A percentile compares a stretch with the other conserved stretches of the same genome.
Conservation (phyloP, 2,797 vertebrate genomes). For the Enteromius treurensis region DNA sequence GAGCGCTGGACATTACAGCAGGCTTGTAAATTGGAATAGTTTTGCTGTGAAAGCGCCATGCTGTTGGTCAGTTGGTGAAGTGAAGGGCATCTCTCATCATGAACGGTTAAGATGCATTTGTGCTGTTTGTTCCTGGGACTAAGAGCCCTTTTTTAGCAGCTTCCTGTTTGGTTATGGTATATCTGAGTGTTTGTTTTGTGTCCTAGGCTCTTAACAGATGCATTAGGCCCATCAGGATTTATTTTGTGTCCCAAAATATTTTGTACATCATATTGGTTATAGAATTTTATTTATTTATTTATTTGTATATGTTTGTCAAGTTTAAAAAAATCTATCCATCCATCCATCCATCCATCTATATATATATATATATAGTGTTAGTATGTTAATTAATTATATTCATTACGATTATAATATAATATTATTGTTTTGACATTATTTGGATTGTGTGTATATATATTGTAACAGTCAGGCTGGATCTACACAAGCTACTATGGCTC, state of each 20-base stretch:
- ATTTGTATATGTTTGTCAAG: no score
- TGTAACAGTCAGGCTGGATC: no score
- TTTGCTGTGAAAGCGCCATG: constrained; percentile 21
- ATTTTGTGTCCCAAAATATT: not conserved
- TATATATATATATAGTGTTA: not conserved
- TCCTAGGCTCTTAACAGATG: not conserved
- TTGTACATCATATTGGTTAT: not conserved
- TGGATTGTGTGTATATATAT: not conserved
- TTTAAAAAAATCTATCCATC: no score
- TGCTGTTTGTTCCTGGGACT: constrained; percentile 21
- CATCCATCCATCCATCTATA: no score
- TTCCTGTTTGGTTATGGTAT: constrained; percentile 22
- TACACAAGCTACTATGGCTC: not conserved
- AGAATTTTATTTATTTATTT: no score
- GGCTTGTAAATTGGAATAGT: constrained; percentile 10
- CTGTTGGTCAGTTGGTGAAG: constrained; percentile 12
- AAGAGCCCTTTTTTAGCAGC: not conserved
- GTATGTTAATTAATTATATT: not conserved
- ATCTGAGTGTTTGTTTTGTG: not conserved
- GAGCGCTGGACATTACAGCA: constrained; percentile 3
- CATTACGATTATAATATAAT: not conserved
- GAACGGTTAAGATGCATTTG: not conserved
- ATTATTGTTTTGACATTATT: not conserved
- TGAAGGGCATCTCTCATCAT: constrained; percentile 16
- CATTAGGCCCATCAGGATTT: not conserved